These are phyloP conservation scores for Nylanderia fulva DNA, from an alignment of 1,140 invertebrate species.

Conservation along the genomic window DNA sequence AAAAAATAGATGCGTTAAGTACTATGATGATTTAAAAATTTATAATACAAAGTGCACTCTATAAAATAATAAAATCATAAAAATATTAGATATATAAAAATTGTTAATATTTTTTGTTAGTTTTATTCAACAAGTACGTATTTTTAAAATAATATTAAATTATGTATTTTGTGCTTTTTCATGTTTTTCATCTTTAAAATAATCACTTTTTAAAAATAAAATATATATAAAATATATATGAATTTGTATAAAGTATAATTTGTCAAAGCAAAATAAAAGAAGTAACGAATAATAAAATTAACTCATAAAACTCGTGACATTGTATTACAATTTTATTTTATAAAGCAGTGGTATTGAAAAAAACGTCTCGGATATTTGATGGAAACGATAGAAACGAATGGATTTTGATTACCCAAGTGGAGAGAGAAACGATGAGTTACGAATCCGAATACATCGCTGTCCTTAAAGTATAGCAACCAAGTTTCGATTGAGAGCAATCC, in stretches of 20 bases:
- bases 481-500: slow-evolving; percentile 27
- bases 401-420: slow-evolving; percentile 11
- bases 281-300: background rate
- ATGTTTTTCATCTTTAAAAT: no score
- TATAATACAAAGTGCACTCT: background rate
- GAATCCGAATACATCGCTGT: slow-evolving; percentile 4
- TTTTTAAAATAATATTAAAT: no score
- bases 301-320: background rate
- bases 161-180: no score
- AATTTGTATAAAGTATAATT: background rate
- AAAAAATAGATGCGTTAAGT: background rate
- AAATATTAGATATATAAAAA: background rate
- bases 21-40: background rate
- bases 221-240: no score
- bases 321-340: background rate
- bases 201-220: no score
- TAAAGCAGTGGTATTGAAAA: background rate
- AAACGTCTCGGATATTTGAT: slow-evolving; percentile 2
- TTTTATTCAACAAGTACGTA: no score
- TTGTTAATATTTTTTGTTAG: no score
- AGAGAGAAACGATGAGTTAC: slow-evolving; percentile 24
- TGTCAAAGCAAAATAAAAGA: background rate
- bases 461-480: background rate
- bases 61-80: background rate
- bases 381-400: no score